Percentiles rank a stretch among this genome's conserved stretches.
phyloP scores from a whole-genome alignment of 2,888 invertebrate species.

The Nomada lathburiana region DNA sequence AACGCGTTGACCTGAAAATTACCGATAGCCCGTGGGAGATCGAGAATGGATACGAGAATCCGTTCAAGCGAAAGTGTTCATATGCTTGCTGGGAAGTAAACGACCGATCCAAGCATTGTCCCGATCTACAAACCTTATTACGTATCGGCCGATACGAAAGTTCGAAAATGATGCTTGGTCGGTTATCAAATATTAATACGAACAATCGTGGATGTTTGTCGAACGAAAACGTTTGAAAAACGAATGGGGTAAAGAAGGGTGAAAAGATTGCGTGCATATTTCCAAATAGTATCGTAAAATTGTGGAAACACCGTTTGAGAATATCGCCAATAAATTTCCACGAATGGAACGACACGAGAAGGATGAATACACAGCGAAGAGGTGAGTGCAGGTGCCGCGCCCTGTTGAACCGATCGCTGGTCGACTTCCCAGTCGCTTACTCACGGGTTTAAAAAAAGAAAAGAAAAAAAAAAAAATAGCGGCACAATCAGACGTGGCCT shows the following conservation, averaged over 20 bases:
- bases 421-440: constrained; percentile 39
- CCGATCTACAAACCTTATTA: too few relatives aligned
- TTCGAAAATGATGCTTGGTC: too few relatives aligned
- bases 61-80: constrained; percentile 15
- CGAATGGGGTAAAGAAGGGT: too few relatives aligned
- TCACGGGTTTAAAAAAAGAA: constrained; percentile 18
- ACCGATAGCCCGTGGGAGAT: constrained; percentile 17
- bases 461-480: not conserved
- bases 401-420: constrained; percentile 26
- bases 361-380: not conserved
- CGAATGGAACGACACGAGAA: not conserved
- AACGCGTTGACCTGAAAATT: constrained; percentile 31
- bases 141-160: too few relatives aligned
- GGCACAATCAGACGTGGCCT: constrained; percentile 42
- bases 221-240: too few relatives aligned
- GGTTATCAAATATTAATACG: too few relatives aligned
- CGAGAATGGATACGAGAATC: constrained; percentile 5
- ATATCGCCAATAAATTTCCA: not conserved
- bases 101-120: not conserved
- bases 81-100: not conserved
- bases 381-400: constrained; percentile 48
- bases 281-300: too few relatives aligned
- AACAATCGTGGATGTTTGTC: too few relatives aligned
- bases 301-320: too few relatives aligned
- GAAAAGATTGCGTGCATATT: too few relatives aligned